Evolutionary conservation across 2,113 vertebrate species (phyloP), one percentile per base, ranked within the genome.

Genomic region (Ciconia maguari): DNA sequence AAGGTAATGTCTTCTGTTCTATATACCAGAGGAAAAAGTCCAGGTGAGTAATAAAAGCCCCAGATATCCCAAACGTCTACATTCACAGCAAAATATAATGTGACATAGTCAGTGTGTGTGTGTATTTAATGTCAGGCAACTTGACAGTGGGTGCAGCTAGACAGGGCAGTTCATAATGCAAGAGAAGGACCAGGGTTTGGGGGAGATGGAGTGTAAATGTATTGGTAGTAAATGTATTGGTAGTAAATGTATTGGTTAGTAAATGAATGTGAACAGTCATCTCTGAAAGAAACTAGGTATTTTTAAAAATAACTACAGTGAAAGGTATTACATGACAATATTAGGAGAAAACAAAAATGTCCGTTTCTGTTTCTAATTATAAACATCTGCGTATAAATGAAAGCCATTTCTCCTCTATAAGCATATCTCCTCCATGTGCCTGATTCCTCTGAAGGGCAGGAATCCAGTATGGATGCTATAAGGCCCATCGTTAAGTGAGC

Each of bases 41-140:
- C 60, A 61, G 36, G 81, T 94, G 68, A 93, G 57, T 26, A 95
- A 83, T 62, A 94, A 84, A 89, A 96, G 60, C 49, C 46, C 54
- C 75, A 68, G 30, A 42, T 91, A 83, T 32, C 29, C 38, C 88
- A 95, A 93, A 61, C 49, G 54, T 69, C 91, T 86, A 54, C 24
- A 30, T 81, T 75, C 68, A 58, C 25, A 64, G 58, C 24, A 77
- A 95, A 68, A 65, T 80, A 58, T 2, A 79, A 34, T 16, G n/a
- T 38, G 38, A 20, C 19, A 16, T 34, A 42, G 46, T 48, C 49
- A 84, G 51, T 7, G 14, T 25, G 7, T 42, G 44, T n/a, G 17
- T 36, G 24, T 48, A 9, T 42, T 52, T 72, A 34, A 72, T 21
- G 22, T 18, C 34, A 80, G 70, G 55, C 17, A 70, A 24, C 34